Evolutionary conservation across 2,888 invertebrate species (phyloP).

Genomic region (Malachius bipustulatus): DNA sequence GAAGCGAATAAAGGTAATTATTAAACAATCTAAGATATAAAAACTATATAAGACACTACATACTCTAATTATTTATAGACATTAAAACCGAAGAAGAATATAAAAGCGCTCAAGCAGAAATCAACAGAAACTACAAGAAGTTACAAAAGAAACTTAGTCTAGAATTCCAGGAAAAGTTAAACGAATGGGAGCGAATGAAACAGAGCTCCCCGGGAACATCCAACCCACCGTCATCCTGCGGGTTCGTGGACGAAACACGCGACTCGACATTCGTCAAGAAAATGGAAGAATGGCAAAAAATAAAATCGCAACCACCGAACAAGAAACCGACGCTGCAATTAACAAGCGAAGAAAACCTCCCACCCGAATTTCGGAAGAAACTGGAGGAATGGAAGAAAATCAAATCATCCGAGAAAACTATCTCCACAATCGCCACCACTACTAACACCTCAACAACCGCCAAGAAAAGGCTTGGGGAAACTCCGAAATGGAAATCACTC

Average conservation of each 20-base stretch:
- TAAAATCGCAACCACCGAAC: conserved; percentile 16
- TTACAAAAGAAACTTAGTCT: conserved; percentile 60
- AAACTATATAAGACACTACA: too few species aligned
- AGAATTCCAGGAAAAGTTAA: conserved; percentile 62
- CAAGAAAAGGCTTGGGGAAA: conserved; percentile 44
- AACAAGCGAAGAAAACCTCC: conserved; percentile 54
- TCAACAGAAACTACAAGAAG: conserved; percentile 57
- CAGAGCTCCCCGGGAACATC: conserved; percentile 23
- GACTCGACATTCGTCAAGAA: conserved; percentile 37
- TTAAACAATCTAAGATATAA: too few species aligned
- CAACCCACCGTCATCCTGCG: conserved; percentile 20
- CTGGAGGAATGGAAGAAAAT: conserved; percentile 77
- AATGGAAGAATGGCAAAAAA: conserved; percentile 42
- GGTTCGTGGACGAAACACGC: conserved; percentile 27
- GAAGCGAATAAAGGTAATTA: conserved; percentile 16
- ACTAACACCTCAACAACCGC: conserved; percentile 18
- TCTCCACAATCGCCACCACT: conserved; percentile 4
- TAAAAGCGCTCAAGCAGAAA: conserved; percentile 46
- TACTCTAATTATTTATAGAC: neutral
- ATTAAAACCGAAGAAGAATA: conserved; percentile 13
- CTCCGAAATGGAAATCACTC: conserved; percentile 48
- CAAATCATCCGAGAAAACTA: conserved; percentile 35
- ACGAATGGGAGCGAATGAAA: conserved; percentile 40
- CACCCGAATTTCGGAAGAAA: conserved; percentile 72
- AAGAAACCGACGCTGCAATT: conserved; percentile 29